Conservation (phyloP, 2,888 invertebrate genomes). For the Stenoptilia bipunctidactyla region DNA sequence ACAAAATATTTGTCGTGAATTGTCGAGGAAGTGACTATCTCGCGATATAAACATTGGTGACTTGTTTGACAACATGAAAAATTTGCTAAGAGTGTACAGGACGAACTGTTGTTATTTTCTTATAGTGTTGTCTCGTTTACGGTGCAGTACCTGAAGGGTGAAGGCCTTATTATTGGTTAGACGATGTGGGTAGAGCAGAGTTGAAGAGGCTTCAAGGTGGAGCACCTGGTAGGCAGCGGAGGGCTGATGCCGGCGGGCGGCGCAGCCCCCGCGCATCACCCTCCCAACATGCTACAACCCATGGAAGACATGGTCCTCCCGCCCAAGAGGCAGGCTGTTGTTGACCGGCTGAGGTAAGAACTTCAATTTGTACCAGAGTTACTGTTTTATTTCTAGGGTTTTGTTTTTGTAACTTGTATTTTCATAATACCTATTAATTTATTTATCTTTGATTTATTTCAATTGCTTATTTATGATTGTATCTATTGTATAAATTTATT, state of each 20-base stretch:
- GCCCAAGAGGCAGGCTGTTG: constrained; percentile 86
- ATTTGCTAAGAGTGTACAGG: constrained; percentile 42
- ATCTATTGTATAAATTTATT: too few species aligned
- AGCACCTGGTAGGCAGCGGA: constrained; percentile 82
- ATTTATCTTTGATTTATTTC: too few species aligned
- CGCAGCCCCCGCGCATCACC: constrained; percentile 71
- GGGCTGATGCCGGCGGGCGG: constrained; percentile 75
- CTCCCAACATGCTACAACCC: constrained; percentile 74
- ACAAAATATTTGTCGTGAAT: too few species aligned
- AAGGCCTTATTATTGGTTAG: constrained; percentile 6
- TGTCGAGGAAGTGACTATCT: too few species aligned
- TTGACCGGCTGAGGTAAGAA: constrained; percentile 80
- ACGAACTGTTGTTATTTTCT: constrained; percentile 46
- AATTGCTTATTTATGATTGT: too few species aligned
- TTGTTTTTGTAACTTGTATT: too few species aligned
- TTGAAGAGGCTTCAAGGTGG: constrained; percentile 71
- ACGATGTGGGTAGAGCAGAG: constrained; percentile 40
- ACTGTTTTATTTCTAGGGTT: too few species aligned
- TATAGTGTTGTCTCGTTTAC: constrained; percentile 41
- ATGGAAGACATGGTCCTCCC: constrained; percentile 80
- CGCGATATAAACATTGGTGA: too few species aligned
- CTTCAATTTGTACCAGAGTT: too few species aligned
- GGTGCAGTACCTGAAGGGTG: constrained; percentile 47
- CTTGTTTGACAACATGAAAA: constrained; percentile 38
- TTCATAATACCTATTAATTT: too few species aligned